A percentile compares a stretch with the other conserved stretches of the same genome.
These are phyloP conservation scores for Philhelius pedissequus DNA, from an alignment of 2,888 invertebrate genomes.

Conservation along the genomic window DNA sequence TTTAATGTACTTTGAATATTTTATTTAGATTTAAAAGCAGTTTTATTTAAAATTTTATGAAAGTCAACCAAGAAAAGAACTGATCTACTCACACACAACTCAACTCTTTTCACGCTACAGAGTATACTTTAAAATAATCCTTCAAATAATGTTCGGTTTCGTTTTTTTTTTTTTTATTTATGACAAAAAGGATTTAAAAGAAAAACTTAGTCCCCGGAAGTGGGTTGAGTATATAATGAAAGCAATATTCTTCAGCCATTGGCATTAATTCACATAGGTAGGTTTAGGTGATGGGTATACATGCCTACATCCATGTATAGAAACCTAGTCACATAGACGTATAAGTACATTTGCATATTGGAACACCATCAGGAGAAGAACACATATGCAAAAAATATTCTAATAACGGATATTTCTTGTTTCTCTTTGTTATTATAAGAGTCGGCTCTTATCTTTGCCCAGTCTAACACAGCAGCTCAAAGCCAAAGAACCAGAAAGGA, in stretches of 20 bases:
- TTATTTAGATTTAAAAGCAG: no score
- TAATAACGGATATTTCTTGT: conserved; percentile 12
- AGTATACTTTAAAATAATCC: conserved; percentile 29
- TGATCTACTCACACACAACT: no score
- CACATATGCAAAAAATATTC: conserved; percentile 6
- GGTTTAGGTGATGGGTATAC: no score
- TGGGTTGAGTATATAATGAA: conserved; percentile 10
- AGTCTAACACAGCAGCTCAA: conserved; percentile 14
- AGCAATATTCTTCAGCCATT: conserved; percentile 41
- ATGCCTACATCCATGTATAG: neutral
- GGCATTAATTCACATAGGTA: no score
- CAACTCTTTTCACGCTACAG: no score
- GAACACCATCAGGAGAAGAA: conserved; percentile 5
- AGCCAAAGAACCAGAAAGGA: conserved; percentile 12
- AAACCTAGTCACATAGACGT: neutral
- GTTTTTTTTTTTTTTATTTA: neutral
- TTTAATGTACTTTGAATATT: no score
- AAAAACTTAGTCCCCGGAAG: neutral
- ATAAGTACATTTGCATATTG: conserved; percentile 39
- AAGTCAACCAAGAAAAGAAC: no score
- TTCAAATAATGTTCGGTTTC: conserved; percentile 8
- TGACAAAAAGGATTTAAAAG: neutral
- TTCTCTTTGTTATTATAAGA: conserved; percentile 31
- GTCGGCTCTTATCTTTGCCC: conserved; percentile 33
- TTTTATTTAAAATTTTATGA: no score